Conservation (phyloP, 2,797 vertebrate species). For the Anableps anableps region DNA sequence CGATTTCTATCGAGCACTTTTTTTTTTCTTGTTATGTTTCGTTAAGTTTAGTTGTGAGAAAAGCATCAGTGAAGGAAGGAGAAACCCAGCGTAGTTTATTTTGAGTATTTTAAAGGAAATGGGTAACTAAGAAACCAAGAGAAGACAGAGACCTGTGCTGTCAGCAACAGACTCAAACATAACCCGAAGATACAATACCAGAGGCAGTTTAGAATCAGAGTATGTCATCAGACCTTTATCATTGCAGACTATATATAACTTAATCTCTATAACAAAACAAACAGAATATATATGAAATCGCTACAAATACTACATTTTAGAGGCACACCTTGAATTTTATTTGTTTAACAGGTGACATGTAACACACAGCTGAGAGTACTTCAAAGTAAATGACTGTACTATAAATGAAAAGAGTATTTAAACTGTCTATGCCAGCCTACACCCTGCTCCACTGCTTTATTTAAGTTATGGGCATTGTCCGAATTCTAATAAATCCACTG, state of each 20-base stretch:
- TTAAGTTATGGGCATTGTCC: not conserved
- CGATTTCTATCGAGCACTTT: not conserved
- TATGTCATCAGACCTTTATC: not conserved
- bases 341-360: too few relatives aligned
- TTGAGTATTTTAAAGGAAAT: not conserved
- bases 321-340: too few relatives aligned
- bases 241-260: not conserved
- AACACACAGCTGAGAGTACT: too few relatives aligned
- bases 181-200: not conserved
- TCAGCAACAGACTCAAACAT: not conserved
- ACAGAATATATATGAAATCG: not conserved
- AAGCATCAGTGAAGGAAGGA: not conserved
- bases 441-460: not conserved
- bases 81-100: not conserved
- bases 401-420: too few relatives aligned
- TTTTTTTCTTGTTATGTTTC: not conserved
- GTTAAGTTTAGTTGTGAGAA: not conserved
- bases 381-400: too few relatives aligned
- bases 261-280: not conserved
- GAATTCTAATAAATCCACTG: not conserved
- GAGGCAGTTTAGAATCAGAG: not conserved
- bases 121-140: not conserved
- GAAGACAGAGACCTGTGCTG: not conserved
- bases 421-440: too few relatives aligned
- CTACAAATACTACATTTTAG: not conserved